A percentile compares a stretch with the other conserved stretches of the same genome.
Conservation (phyloP, 2,113 vertebrate species). For the Camelus dromedarius region DNA sequence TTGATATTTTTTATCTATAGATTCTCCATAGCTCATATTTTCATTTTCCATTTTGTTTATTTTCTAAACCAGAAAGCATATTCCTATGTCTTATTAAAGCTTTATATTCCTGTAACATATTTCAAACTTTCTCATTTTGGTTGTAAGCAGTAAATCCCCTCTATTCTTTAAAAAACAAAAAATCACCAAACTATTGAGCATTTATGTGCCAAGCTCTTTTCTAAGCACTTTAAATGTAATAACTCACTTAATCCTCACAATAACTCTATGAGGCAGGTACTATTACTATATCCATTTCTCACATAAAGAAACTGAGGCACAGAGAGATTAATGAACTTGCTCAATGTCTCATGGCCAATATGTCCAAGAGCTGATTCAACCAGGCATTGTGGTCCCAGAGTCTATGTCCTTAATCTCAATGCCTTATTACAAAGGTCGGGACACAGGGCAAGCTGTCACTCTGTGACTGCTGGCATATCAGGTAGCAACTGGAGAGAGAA, state of each 20-base stretch:
- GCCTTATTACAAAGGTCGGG: rapidly evolving
- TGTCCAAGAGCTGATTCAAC: not conserved
- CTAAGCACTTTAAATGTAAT: not conserved
- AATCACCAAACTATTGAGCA: not conserved
- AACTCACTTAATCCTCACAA: not conserved
- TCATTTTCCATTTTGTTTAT: not conserved
- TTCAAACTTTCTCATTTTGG: not conserved
- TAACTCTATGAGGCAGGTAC: not conserved
- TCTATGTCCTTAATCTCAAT: not conserved
- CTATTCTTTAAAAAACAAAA: conserved; percentile 28
- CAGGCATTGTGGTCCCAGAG: not conserved
- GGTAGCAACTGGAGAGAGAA: not conserved
- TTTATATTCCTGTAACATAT: not conserved
- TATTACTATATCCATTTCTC: conserved; percentile 4
- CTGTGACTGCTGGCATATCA: not conserved
- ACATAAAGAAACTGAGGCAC: not conserved
- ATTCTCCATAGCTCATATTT: not conserved
- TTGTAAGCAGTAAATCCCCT: not conserved
- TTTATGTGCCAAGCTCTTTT: not conserved
- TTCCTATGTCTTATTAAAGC: not conserved
- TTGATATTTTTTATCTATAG: not conserved
- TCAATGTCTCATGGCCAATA: not conserved
- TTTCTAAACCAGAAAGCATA: not conserved
- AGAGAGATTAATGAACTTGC: not conserved
- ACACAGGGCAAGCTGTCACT: not conserved